Evolutionary conservation across 2,113 vertebrate species (phyloP).

Genomic region (Mirounga angustirostris): DNA sequence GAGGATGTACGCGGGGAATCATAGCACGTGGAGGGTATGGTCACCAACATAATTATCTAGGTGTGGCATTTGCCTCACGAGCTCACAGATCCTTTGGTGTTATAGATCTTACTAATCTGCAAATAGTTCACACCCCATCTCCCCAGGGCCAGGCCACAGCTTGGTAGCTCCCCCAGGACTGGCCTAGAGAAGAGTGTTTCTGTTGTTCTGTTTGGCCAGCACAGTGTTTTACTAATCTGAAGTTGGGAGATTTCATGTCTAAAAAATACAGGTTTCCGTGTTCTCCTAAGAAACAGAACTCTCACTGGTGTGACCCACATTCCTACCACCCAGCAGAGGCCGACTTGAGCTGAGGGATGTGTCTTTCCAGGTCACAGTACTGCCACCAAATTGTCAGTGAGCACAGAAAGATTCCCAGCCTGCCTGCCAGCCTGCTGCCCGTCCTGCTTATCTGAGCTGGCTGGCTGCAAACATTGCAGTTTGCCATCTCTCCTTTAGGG

Average conservation of each 20-base stretch:
- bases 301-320: background rate
- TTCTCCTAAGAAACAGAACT: background rate
- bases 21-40: fast-evolving
- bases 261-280: background rate
- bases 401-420: background rate
- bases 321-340: background rate
- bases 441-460: background rate
- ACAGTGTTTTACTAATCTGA: background rate
- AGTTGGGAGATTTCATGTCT: background rate
- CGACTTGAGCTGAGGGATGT: fast-evolving
- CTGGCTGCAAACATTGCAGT: background rate
- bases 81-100: background rate
- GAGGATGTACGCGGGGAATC: background rate
- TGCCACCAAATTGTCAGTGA: background rate
- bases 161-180: background rate
- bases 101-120: background rate
- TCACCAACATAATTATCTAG: background rate
- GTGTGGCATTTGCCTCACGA: background rate
- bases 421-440: background rate
- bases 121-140: background rate
- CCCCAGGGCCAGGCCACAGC: background rate
- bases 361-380: background rate
- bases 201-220: background rate
- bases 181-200: background rate
- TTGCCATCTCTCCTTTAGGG: background rate